Evolutionary conservation across 2,113 vertebrate species (phyloP).

Genomic region (Pedetes capensis): DNA sequence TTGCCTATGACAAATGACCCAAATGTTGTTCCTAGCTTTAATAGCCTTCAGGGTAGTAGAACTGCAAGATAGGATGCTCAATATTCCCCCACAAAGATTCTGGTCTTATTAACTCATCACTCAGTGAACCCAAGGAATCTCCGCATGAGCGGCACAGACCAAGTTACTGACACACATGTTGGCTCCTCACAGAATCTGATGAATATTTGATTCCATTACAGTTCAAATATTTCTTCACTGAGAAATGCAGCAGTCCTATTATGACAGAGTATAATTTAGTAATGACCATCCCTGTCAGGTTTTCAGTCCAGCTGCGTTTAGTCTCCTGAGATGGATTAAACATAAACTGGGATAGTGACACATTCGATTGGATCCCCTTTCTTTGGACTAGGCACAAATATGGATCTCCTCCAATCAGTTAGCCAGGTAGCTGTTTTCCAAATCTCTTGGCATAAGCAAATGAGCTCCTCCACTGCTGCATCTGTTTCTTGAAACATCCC

Average conservation of each 20-base stretch:
- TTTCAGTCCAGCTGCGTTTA: neutral
- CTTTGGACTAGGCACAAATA: no score
- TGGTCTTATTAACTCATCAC: neutral
- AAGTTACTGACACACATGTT: neutral
- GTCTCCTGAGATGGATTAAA: neutral
- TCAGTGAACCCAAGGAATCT: neutral
- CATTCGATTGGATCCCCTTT: no score
- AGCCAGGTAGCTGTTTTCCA: no score
- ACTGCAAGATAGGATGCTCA: neutral
- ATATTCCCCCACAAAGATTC: neutral
- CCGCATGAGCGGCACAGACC: neutral
- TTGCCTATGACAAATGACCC: neutral
- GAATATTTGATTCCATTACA: neutral
- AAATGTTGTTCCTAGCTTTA: neutral
- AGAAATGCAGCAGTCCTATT: neutral
- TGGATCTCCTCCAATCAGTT: no score
- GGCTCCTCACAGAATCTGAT: neutral
- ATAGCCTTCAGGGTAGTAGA: neutral
- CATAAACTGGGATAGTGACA: neutral
- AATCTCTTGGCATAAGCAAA: no score
- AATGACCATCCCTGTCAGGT: neutral
- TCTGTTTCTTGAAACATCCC: no score
- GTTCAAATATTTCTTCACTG: neutral
- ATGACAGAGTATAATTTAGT: neutral
- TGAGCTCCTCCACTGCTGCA: no score